Base-by-base conservation (phyloP, 2,113 vertebrate genomes). In the Urocolius indicus region DNA sequence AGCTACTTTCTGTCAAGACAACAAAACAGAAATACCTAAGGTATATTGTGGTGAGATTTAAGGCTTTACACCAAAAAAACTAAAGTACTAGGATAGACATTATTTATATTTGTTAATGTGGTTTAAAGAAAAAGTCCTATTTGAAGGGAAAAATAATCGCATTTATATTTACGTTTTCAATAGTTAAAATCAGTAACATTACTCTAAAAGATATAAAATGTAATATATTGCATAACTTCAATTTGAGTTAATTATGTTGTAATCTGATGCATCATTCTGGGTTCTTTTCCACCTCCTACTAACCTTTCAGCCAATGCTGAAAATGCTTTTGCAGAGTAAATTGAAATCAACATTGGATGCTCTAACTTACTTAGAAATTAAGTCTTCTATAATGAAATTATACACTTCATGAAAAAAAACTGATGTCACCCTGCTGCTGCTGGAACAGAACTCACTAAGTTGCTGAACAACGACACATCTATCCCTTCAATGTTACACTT, bases 301-400 rank as follows among this genome's bases (percentile, higher is more conserved):
- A 10, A 93, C 11, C 54, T 54, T 94, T 92, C 71, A 69, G 34
- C 73, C 73, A 91, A 36, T 22, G 48, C 23, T 5, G 45, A 90
- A 97, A 92, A 90, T 46, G 85, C 41, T 91, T 85, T 30, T 87
- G 23, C 59, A 71, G 23, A 63, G 54, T 83, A 91, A 93, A 73
- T 68, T 58, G 84, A 94, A 83, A 85, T 51, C 43, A 74, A 24
- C 22, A 46, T 3, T 79, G 75, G 69, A 93, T 92, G 51, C 54
- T 48, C 46, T 41, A 83, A 80, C 72, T 80, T 48, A 57, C 51
- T 71, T 51, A 41, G 11, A 22, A 69, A 58, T 76, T 9, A 83
- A 88, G 46, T 23, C 17, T 63, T 83, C 83, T 22, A 34, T 30
- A 57, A 89, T 75, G 34, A 84, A 81, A 84, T n/a, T 1, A 77